A percentile compares a stretch with the other conserved stretches of the same genome.
These are phyloP conservation scores for Papilio xuthus DNA, from an alignment of 1,140 invertebrate species.

Conservation along the genomic window DNA sequence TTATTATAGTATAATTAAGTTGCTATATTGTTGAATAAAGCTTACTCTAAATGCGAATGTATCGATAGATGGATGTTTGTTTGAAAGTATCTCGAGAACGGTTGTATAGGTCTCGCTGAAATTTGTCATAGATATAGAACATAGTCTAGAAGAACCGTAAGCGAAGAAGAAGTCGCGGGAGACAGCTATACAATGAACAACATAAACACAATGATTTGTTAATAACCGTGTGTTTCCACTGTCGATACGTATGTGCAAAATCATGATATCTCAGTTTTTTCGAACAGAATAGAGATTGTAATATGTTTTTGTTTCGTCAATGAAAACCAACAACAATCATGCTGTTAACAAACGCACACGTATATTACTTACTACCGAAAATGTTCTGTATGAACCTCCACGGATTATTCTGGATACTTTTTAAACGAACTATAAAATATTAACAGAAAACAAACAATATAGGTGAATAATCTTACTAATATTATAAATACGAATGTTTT, in stretches of 20 bases:
- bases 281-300: not conserved
- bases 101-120: too few relatives aligned
- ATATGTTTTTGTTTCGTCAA: not conserved
- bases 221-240: not conserved
- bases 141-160: too few relatives aligned
- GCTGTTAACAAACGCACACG: constrained; percentile 43
- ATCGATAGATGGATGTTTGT: too few relatives aligned
- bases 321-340: constrained; percentile 23
- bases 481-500: not conserved
- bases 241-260: not conserved
- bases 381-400: constrained; percentile 52
- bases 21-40: too few relatives aligned
- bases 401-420: constrained; percentile 50
- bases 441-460: constrained; percentile 50
- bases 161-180: too few relatives aligned
- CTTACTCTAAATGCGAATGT: too few relatives aligned
- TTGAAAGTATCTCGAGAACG: too few relatives aligned
- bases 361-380: constrained; percentile 62
- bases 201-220: not conserved
- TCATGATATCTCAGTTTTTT: not conserved
- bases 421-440: constrained; percentile 53
- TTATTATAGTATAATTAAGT: too few relatives aligned
- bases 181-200: not conserved
- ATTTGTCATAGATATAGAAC: too few relatives aligned
- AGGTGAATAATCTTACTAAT: constrained; percentile 36